phyloP scores from a whole-genome alignment of 2,113 vertebrate genomes.

The Mixornis gularis region DNA sequence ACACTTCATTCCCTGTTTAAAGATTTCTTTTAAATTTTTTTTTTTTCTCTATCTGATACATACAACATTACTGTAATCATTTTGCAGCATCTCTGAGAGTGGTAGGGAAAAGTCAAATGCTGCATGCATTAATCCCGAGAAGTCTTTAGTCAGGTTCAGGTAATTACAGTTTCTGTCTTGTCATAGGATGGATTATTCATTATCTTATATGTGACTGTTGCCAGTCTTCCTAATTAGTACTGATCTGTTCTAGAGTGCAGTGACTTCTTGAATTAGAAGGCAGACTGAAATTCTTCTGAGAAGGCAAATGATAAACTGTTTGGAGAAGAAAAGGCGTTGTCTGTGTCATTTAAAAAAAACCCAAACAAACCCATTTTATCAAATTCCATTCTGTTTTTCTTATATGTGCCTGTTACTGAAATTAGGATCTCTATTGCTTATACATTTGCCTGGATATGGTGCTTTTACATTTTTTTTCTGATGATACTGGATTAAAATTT shows the following conservation, averaged over 20 bases:
- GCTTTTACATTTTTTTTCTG: not conserved
- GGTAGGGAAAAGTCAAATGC: not conserved
- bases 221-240: not conserved
- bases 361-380: not conserved
- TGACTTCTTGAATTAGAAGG: not conserved
- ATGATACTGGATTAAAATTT: not conserved
- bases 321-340: not conserved
- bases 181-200: not conserved
- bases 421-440: not conserved
- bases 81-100: not conserved
- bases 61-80: not conserved
- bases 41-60: not conserved
- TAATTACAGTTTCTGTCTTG: not conserved
- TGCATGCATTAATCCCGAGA: not conserved
- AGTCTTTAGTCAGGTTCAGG: not conserved
- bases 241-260: not conserved
- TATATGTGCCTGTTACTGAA: not conserved
- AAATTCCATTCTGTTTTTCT: not conserved
- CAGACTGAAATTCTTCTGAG: not conserved
- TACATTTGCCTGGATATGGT: not conserved
- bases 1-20: not conserved
- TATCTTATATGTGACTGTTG: not conserved
- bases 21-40: not conserved
- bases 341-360: not conserved
- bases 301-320: not conserved